These are phyloP conservation scores for Fulica atra DNA, from an alignment of 2,113 vertebrate species.

Conservation along the genomic window DNA sequence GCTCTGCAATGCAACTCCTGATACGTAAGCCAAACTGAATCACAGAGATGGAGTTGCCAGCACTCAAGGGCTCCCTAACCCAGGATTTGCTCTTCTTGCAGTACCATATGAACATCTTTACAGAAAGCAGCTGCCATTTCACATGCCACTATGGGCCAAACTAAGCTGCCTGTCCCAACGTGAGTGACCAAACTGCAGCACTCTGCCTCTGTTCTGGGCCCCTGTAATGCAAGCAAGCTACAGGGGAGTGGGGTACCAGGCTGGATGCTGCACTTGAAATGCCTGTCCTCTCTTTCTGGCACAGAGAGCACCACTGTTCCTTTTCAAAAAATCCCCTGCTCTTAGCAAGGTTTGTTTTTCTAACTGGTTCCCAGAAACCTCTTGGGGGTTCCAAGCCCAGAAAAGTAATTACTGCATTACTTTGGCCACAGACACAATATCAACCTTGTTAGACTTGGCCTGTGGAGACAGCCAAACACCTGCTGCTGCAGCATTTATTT, in stretches of 20 bases:
- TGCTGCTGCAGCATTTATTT: slow-evolving; percentile 74
- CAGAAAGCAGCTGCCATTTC: slow-evolving; percentile 70
- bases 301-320: slow-evolving; percentile 49
- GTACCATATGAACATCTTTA: slow-evolving; percentile 33
- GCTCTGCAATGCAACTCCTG: not conserved
- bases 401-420: slow-evolving; percentile 59
- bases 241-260: not conserved
- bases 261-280: not conserved
- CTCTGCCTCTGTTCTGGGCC: slow-evolving; percentile 34
- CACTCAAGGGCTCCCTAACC: not conserved
- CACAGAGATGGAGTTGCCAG: not conserved
- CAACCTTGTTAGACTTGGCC: slow-evolving; percentile 68
- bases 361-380: slow-evolving; percentile 72
- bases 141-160: slow-evolving; percentile 25
- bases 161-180: slow-evolving; percentile 58
- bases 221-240: not conserved
- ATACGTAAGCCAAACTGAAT: not conserved
- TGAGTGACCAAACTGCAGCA: slow-evolving; percentile 52
- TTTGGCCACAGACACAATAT: slow-evolving; percentile 59
- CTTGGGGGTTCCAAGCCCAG: slow-evolving; percentile 62
- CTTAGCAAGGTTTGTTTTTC: slow-evolving; percentile 71
- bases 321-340: slow-evolving; percentile 52
- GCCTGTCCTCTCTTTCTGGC: slow-evolving; percentile 11
- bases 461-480: slow-evolving; percentile 69
- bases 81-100: slow-evolving; percentile 34